These are phyloP conservation scores for Lerema accius DNA, from an alignment of 1,140 invertebrate species.

Conservation along the genomic window DNA sequence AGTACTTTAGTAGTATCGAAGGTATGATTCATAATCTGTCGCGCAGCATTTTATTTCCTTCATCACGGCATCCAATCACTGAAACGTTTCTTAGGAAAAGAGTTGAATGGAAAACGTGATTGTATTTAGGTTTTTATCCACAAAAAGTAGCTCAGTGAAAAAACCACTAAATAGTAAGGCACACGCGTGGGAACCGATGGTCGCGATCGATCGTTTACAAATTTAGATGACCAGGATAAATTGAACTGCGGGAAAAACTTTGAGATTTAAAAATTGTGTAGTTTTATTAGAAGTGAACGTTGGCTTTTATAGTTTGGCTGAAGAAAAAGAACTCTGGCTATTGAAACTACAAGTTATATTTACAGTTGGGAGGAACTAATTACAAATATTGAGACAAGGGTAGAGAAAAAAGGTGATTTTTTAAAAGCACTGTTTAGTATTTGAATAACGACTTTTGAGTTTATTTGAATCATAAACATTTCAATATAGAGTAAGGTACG, in stretches of 20 bases:
- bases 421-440: no score
- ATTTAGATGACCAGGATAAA: constrained; percentile 8
- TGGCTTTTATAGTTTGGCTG: no score
- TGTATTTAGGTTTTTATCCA: constrained; percentile 63
- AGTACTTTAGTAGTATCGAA: not conserved
- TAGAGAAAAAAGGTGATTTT: no score
- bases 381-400: no score
- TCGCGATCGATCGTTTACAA: constrained; percentile 30
- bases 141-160: constrained; percentile 68
- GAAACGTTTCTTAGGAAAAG: constrained; percentile 43
- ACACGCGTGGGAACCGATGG: constrained; percentile 74
- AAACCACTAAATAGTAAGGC: constrained; percentile 68
- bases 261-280: not conserved
- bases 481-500: no score
- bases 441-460: no score
- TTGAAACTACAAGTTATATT: no score
- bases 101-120: constrained; percentile 76
- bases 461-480: no score
- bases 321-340: no score
- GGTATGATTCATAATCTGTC: constrained; percentile 16
- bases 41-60: constrained; percentile 12
- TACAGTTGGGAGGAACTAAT: no score
- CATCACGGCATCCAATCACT: constrained; percentile 43
- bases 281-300: not conserved
- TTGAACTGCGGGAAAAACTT: constrained; percentile 11